A percentile compares a stretch with the other conserved stretches of the same genome.
phyloP scores from a whole-genome alignment of 2,797 vertebrate genomes.

The Graptemys geographica region DNA sequence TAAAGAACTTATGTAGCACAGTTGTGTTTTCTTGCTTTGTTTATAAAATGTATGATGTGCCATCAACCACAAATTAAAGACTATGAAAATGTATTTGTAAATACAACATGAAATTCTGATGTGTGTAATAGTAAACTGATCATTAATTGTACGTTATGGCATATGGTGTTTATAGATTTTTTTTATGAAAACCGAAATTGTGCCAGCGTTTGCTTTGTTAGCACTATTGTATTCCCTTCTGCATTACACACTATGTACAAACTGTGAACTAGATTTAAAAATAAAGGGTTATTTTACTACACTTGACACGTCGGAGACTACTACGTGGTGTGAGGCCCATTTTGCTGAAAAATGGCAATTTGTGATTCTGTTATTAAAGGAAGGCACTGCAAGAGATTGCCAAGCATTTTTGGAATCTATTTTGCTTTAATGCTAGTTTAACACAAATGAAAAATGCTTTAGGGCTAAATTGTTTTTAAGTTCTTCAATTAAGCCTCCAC shows the following conservation, averaged over 20 bases:
- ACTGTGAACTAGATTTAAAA: background rate
- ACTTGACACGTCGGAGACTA: background rate
- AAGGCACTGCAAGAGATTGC: background rate
- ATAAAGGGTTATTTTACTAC: background rate
- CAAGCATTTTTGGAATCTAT: background rate
- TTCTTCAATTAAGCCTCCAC: rapidly evolving
- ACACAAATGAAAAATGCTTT: background rate
- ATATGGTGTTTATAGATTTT: background rate
- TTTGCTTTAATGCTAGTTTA: background rate
- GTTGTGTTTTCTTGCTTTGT: background rate
- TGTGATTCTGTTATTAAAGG: background rate
- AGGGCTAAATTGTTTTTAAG: background rate
- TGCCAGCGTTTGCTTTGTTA: background rate
- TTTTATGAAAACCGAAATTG: background rate
- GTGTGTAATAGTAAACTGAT: background rate
- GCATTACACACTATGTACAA: background rate
- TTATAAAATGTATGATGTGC: background rate
- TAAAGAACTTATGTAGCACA: background rate
- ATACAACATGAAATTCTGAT: background rate
- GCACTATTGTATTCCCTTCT: background rate
- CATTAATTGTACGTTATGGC: background rate
- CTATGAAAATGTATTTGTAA: constrained; percentile 2
- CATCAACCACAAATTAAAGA: constrained; percentile 2
- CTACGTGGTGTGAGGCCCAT: background rate
- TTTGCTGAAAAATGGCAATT: background rate